Conservation (phyloP, 2,888 invertebrate genomes). For the Spilosoma lubricipeda region DNA sequence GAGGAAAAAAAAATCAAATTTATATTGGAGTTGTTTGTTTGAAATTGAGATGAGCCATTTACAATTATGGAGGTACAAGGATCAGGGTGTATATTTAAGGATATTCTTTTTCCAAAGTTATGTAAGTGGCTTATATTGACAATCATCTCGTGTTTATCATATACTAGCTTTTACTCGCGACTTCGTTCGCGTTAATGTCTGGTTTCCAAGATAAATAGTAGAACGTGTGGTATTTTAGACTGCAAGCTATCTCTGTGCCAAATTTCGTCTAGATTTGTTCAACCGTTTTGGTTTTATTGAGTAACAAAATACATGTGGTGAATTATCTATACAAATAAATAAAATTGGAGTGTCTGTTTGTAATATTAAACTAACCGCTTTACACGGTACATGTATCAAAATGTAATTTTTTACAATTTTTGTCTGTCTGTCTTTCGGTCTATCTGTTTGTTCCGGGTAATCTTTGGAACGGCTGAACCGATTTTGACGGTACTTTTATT, state of each 20-base stretch:
- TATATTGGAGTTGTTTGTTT: not conserved
- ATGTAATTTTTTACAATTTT: no score
- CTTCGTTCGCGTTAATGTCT: not conserved
- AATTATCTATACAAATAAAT: no score
- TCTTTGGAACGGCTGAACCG: no score
- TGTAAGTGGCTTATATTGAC: not conserved
- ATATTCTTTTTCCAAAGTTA: not conserved
- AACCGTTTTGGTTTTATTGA: not conserved
- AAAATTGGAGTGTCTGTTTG: no score
- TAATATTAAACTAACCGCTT: no score
- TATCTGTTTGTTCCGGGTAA: no score
- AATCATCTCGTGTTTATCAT: not conserved
- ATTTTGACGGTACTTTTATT: no score
- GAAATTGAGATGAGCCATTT: not conserved
- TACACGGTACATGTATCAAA: no score
- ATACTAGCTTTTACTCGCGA: not conserved
- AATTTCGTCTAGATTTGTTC: not conserved
- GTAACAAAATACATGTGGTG: no score
- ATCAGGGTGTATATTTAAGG: not conserved
- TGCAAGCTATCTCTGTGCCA: not conserved
- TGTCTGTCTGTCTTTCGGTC: no score
- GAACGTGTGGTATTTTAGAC: not conserved
- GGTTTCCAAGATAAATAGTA: not conserved
- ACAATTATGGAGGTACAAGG: not conserved
- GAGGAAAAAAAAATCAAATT: not conserved